Evolutionary conservation across 2,888 invertebrate species (phyloP), one percentile per base, ranked within the genome.

Genomic region (Limenitis camilla): DNA sequence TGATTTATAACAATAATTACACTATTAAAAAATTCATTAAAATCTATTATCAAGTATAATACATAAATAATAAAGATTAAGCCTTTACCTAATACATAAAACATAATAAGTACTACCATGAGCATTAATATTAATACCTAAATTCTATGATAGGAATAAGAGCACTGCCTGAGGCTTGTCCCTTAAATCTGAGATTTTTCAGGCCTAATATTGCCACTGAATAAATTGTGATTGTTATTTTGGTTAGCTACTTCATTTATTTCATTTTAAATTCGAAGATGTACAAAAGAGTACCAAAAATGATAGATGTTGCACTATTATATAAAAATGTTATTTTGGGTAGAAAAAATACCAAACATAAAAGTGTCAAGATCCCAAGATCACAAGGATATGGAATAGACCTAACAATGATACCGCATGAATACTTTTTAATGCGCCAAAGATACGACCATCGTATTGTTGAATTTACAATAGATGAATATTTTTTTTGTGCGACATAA

Each of bases 351-450:
- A 76, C 80, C 74, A 82, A 78, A 81, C 69, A 68, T 74, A 69
- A 59, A 76, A 77, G 83, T 85, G 85, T 85, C 82, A 83, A 79
- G 75, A 81, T 81, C 73, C 63, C 65, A 69, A 71, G 74, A 65
- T 78, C 71, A 80, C 76, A 83, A 81, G 72, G 67, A 70, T 63
- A 68, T 61, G 67, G 70, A n/a, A 70, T 71, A 75, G 76, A 78
- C 76, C 71, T 71, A 69, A 79, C 74, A 81, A 81, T 73, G 76
- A 78, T 78, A 83, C 83, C 83, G 79, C 82, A 81, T 86, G 86
- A 86, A 87, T 87, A 83, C 85, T 86, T 85, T 87, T 87, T 87
- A 86, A 87, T 86, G 84, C 72, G 84, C 81, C 83, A 84, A 76
- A 77, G 85, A 86, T 87, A 85, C 85, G 84, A 79, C 86, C 83